Conservation (phyloP, 2,113 vertebrate species). For the Machaerirhynchus nigripectus region DNA sequence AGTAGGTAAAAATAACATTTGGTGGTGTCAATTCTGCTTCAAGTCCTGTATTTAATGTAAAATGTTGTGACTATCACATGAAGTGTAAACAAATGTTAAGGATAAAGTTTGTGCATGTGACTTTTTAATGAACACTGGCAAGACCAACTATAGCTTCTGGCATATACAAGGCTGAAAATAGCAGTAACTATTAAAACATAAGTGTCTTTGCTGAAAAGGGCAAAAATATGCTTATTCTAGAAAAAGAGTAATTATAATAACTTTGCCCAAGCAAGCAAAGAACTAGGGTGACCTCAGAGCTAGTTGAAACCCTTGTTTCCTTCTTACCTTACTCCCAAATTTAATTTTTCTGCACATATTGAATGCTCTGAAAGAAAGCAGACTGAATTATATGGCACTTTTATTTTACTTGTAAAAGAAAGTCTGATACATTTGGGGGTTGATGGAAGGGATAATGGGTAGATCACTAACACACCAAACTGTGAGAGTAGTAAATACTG, state of each 20-base stretch:
- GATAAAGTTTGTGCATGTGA: background rate
- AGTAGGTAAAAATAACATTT: background rate
- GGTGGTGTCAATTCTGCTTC: background rate
- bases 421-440: rapidly evolving
- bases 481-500: background rate
- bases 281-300: conserved; percentile 45
- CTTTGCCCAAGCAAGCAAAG: background rate
- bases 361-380: background rate
- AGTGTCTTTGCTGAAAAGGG: conserved; percentile 10
- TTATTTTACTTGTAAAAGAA: background rate
- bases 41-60: background rate
- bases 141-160: background rate
- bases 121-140: background rate
- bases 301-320: conserved; percentile 41
- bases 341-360: conserved; percentile 47
- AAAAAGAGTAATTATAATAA: conserved; percentile 38
- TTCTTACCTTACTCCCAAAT: conserved; percentile 43
- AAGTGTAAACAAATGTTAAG: background rate
- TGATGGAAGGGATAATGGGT: background rate
- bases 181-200: conserved; percentile 17
- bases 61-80: background rate
- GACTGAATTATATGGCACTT: conserved; percentile 30
- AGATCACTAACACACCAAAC: background rate
- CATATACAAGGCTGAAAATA: background rate
- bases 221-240: conserved; percentile 49